Evolutionary conservation across 2,888 invertebrate genomes (phyloP).

Genomic region (Cheilosia vernalis): DNA sequence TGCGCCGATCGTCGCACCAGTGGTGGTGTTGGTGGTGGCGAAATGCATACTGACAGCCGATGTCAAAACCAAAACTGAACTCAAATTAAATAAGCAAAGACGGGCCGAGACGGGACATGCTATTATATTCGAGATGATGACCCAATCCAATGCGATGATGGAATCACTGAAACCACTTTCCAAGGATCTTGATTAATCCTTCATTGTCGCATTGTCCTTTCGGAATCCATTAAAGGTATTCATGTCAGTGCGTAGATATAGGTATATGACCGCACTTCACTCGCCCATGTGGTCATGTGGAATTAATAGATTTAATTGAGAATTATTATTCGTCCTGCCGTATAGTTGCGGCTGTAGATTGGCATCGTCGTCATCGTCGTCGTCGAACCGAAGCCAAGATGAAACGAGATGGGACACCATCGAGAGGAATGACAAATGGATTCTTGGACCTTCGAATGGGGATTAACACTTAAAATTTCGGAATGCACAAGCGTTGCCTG

Average conservation of each 20-base stretch:
- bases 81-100: conserved; percentile 52
- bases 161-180: conserved; percentile 60
- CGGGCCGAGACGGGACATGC: conserved; percentile 11
- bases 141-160: conserved; percentile 46
- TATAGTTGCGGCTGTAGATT: conserved; percentile 29
- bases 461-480: conserved; percentile 73
- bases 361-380: conserved; percentile 14
- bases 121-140: conserved; percentile 7
- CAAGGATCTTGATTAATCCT: conserved; percentile 49
- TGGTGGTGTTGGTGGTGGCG: conserved; percentile 55
- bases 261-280: conserved; percentile 2
- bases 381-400: not conserved
- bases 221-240: conserved; percentile 54
- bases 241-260: conserved; percentile 6
- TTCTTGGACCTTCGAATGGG: conserved; percentile 63
- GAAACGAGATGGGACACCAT: conserved; percentile 33
- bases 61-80: conserved; percentile 68
- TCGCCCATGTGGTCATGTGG: conserved; percentile 22
- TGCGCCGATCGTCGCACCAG: conserved; percentile 65
- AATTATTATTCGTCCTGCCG: conserved; percentile 66
- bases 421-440: conserved; percentile 68
- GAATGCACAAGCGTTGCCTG: conserved; percentile 56
- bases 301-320: conserved; percentile 67
- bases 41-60: conserved; percentile 66
- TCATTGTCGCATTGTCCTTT: conserved; percentile 23